Evolutionary conservation across 2,113 vertebrate species (phyloP).

Genomic region (Bubo blakistoni): DNA sequence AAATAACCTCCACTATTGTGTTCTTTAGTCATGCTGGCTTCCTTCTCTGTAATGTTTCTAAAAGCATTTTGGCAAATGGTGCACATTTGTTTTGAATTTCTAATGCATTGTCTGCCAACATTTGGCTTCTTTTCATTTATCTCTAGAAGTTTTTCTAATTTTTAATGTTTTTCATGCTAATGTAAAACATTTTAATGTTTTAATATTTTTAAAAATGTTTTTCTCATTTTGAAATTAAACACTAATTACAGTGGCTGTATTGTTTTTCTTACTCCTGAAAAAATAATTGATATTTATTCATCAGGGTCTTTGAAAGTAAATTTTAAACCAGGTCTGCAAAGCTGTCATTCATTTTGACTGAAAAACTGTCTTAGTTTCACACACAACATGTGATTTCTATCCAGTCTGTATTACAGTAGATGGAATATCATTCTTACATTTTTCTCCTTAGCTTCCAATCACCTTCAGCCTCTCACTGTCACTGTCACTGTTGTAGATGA

Average conservation of each 20-base stretch:
- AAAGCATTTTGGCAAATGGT: neutral
- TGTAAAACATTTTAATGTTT: no score
- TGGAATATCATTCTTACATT: neutral
- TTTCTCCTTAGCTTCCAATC: neutral
- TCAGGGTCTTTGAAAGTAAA: neutral
- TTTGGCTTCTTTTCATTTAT: neutral
- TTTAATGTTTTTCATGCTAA: neutral
- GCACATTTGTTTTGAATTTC: neutral
- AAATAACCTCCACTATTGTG: neutral
- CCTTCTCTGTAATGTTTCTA: neutral
- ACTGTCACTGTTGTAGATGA: neutral
- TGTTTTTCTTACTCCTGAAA: neutral
- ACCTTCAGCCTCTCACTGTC: neutral
- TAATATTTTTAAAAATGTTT: no score
- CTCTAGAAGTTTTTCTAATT: neutral
- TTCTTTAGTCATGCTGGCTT: neutral
- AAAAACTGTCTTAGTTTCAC: neutral
- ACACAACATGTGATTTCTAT: neutral
- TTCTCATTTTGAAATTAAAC: neutral
- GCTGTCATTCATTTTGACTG: neutral
- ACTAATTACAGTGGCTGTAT: neutral
- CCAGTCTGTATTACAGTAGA: neutral
- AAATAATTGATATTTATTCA: neutral
- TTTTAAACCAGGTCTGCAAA: neutral
- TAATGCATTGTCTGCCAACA: neutral